Conservation (phyloP, 2,888 invertebrate species). For the Patella pellucida region DNA sequence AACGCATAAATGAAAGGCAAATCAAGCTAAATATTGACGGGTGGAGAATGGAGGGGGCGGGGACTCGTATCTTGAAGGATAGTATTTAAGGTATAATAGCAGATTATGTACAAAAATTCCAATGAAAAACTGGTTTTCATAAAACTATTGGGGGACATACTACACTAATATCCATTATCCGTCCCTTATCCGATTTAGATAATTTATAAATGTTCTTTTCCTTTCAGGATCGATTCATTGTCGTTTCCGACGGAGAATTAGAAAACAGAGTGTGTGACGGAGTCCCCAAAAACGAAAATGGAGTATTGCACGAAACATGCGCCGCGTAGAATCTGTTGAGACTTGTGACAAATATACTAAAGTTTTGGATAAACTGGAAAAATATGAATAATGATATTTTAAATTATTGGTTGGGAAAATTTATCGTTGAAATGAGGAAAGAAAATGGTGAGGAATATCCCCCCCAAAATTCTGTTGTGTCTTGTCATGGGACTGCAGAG, state of each 20-base stretch:
- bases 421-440: constrained; percentile 3
- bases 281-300: neutral
- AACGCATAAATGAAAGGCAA: neutral
- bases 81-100: neutral
- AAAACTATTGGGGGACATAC: neutral
- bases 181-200: constrained; percentile 1
- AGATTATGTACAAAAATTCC: neutral
- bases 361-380: constrained; percentile 1
- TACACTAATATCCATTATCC: neutral
- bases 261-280: neutral
- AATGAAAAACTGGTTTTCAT: neutral
- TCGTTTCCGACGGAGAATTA: neutral
- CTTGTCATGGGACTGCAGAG: constrained; percentile 6
- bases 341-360: neutral
- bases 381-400: neutral
- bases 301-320: neutral
- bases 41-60: neutral
- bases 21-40: neutral
- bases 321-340: neutral
- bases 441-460: constrained; percentile 6
- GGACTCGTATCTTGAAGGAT: neutral
- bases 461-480: neutral
- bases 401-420: constrained; percentile 3
- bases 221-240: neutral
- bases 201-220: neutral